Conservation (phyloP, 2,797 vertebrate genomes). For the Helostoma temminkii region DNA sequence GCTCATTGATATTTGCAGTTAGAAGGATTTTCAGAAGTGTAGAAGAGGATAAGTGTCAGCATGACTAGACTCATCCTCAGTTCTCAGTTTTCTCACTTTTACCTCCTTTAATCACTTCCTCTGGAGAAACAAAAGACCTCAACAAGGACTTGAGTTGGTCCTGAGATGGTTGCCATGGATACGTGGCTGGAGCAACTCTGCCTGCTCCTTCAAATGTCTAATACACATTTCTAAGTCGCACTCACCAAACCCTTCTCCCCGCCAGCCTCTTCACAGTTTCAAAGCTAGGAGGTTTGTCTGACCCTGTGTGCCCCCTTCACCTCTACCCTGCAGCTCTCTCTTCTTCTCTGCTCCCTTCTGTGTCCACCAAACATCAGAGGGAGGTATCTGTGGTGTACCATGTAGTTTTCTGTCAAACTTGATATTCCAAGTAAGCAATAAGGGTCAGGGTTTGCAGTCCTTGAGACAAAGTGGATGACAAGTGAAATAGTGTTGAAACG, state of each 20-base stretch:
- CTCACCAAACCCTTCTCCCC: constrained; percentile 49
- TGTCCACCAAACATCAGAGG: constrained; percentile 25
- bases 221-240: constrained; percentile 50
- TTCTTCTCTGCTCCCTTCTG: not conserved
- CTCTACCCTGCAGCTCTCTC: constrained; percentile 37
- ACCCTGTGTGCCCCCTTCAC: constrained; percentile 52
- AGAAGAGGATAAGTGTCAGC: constrained; percentile 57
- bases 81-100: constrained; percentile 64
- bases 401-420: constrained; percentile 45
- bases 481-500: constrained; percentile 37
- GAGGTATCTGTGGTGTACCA: not conserved
- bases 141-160: constrained; percentile 69
- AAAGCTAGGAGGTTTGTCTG: constrained; percentile 54
- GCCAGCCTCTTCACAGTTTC: constrained; percentile 60
- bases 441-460: constrained; percentile 28
- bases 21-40: constrained; percentile 60
- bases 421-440: constrained; percentile 36
- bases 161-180: constrained; percentile 81
- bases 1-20: constrained; percentile 62
- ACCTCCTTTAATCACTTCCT: constrained; percentile 75
- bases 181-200: constrained; percentile 67
- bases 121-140: constrained; percentile 71
- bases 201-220: constrained; percentile 61
- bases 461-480: constrained; percentile 48
- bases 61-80: constrained; percentile 44